Evolutionary conservation across 1,140 invertebrate genomes (phyloP), one percentile per base, ranked within the genome.

Genomic region (Calliopsis andreniformis): DNA sequence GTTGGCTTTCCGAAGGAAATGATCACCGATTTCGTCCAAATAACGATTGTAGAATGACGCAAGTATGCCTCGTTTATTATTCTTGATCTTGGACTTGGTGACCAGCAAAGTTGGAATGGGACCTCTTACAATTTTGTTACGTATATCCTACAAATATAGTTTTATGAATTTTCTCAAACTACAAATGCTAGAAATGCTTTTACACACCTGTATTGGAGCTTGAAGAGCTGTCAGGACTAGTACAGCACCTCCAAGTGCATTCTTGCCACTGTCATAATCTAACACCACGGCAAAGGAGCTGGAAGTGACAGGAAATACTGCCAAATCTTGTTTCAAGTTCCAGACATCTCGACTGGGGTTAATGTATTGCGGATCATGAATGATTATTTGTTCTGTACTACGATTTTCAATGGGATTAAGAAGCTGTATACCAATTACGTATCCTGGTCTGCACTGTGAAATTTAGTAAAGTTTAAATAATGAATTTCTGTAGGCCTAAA

Each of bases 31-130:
- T 89, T 98, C 96, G 87, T 97, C 96, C 30, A 96, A 91, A 87
- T 96, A 97, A 25, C 96, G 93, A 91, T 99, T 99, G 87, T 99
- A 99, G 89, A 98, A 98, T 3, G 95, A 95, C 0, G 95, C 95
- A 25, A 96, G 94, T 30, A 99, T 92, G 14, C 98, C 98, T 85
- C 95, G 93, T 0, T 94, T 93, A 86, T 99, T 99, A 62, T 95
- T 93, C 85, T 95, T 95, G 25, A 99, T 96, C 90, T 94, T 95
- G 0, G 95, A 94, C 53, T 96, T 95, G 0, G 91, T 89, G 12
- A 97, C 90, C 63, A 93, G 93, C 10, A 97, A 87, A 0, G 95
- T 96, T 5, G 96, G 96, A 43, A 96, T 93, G 0, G 96, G 95
- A 1, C 96, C 96, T 89, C 94, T 94, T 0, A 96, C 93, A 43